Evolutionary conservation across 2,888 invertebrate genomes (phyloP).

Genomic region (Brachylomia viminalis): DNA sequence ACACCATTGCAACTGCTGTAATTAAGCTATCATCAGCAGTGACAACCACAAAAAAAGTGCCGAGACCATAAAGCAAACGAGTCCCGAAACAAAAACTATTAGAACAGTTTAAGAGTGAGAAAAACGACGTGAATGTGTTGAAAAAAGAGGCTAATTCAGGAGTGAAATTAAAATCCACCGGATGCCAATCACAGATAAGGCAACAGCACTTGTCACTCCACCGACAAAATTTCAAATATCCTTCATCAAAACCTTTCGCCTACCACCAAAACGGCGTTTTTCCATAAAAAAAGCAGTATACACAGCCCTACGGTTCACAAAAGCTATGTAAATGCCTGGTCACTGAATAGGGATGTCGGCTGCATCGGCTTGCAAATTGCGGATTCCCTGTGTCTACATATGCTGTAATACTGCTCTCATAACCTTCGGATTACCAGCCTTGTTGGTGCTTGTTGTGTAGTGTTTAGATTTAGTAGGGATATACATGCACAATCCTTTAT

Average conservation of each 20-base stretch:
- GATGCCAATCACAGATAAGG: neutral
- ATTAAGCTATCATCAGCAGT: neutral
- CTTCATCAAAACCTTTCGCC: neutral
- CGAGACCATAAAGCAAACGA: neutral
- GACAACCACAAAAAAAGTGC: no score
- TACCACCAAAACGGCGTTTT: neutral
- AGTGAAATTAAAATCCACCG: neutral
- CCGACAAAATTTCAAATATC: neutral
- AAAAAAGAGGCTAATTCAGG: neutral
- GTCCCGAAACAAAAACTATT: neutral
- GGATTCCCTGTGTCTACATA: slow-evolving; percentile 68
- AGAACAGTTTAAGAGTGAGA: neutral
- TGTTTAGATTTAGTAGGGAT: slow-evolving; percentile 32
- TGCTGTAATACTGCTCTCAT: slow-evolving; percentile 55
- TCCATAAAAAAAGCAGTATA: slow-evolving; percentile 6
- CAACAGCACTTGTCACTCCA: neutral
- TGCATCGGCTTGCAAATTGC: slow-evolving; percentile 76
- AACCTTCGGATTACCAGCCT: slow-evolving; percentile 60
- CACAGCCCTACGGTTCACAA: slow-evolving; percentile 43
- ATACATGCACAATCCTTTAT: neutral
- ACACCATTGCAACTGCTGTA: neutral
- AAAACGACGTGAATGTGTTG: neutral
- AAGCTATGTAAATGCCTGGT: slow-evolving; percentile 68
- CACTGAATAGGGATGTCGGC: slow-evolving; percentile 70
- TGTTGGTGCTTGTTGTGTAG: slow-evolving; percentile 43